Base-by-base conservation (phyloP, 2,113 vertebrate species). In the Enhydra lutris region DNA sequence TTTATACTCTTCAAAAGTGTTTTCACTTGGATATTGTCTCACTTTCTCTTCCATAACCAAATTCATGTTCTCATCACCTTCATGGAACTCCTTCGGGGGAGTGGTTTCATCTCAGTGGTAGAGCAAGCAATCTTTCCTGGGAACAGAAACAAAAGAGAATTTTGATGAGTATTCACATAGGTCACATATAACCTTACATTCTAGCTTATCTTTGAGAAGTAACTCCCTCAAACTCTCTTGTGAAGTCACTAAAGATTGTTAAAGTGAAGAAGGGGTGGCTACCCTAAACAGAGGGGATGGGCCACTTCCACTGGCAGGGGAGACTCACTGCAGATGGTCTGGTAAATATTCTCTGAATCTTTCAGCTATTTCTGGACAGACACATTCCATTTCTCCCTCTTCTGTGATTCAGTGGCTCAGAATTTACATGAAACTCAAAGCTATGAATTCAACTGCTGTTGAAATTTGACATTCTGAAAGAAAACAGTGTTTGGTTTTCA, bases 401-500 rank as follows among this genome's bases (percentile, higher is more conserved):
- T 94, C 71, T 20, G 21, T 39, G 23, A 90, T 92, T 90, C 47
- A 4, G 63, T 74, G 90, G n/a, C 73, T 12, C 87, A 79, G 52
- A 80, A 90, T 97, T 93, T 80, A 87, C 42, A 95, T 36, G 74
- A 89, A 36, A 74, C 36, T 57, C 20, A 1, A 83, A 90, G 67
- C n/a, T 90, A 42, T 36, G 67, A 74, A 87, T 87, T 92, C 42
- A 94, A 29, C 20, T 81, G 31, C 36, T 83, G 9, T 39, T 94
- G 24, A 96, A 91, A 86, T 59, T 11, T 76, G 82, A 65, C 94
- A 89, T 93, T 93, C 47, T 90, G 20, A 93, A 74, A 90, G 36
- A 65, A 15, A 87, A 79, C 45, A 24, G 34, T n/a, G 7, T 91
- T 52, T 85, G 34, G 34, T 14, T 78, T 86, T 36, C 83, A 84